Base-by-base conservation (phyloP, 1,140 invertebrate genomes). In the Cryptotermes secundus region DNA sequence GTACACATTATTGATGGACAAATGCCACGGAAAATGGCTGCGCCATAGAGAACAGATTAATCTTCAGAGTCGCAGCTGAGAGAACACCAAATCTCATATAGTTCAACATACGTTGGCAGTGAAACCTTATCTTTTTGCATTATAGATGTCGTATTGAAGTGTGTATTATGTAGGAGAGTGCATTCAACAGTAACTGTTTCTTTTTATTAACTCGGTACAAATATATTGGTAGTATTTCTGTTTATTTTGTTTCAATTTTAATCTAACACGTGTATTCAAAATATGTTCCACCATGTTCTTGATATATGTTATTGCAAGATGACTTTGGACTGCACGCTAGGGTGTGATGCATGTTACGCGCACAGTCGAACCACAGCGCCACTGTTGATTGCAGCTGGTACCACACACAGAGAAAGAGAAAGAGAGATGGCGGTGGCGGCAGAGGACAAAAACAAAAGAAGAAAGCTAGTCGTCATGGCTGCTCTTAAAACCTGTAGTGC, bases 401-500 rank as follows among this genome's bases (percentile, higher is more conserved):
- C 59, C 59, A 72, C 59, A 72, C 59, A 72, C 26, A 72, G 59
- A 72, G 59, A 72, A n/a, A 72, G 45, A 49, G 45, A 49, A 49
- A 31, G 59, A 72, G 59, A 72, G 26, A 72, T 31, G 59, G 59
- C 59, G 59, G 59, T 72, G 59, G 59, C 59, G 59, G 59, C 59
- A 72, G 59, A 72, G 59, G 59, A 72, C 59, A 72, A 72, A 72
- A 72, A 72, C 59, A 72, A 72, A 72, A 72, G 59, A 72, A 72
- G 59, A 72, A 72, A 72, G 59, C 26, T 72, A n/a, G 59, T 72
- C 59, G 26, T 72, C 59, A 72, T 72, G 59, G 59, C 59, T 72
- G 59, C 59, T 72, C 59, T 72, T 72, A 72, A 72, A 72, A 72
- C 59, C 59, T 31, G 59, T 31, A 72, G 59, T 72, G 59, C 59